phyloP scores from a whole-genome alignment of 1,140 invertebrate genomes.

The Tenebrio molitor region DNA sequence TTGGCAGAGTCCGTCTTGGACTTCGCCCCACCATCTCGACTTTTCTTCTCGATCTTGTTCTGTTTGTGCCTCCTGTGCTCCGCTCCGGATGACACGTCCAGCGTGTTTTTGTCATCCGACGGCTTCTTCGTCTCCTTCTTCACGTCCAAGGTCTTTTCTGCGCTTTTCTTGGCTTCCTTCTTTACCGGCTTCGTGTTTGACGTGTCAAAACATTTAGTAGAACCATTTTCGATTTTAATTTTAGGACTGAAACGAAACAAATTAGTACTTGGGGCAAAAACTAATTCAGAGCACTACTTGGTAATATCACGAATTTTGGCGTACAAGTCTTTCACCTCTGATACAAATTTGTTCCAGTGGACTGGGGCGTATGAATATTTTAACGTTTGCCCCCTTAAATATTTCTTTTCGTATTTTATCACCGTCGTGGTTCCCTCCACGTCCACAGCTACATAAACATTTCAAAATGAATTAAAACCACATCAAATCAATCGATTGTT shows the following conservation, averaged over 20 bases:
- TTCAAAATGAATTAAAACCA: too few species aligned
- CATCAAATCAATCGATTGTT: too few species aligned
- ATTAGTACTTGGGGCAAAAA: neutral
- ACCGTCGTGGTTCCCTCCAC: constrained; percentile 59
- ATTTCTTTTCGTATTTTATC: constrained; percentile 61
- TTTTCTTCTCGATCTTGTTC: constrained; percentile 40
- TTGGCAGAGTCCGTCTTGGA: constrained; percentile 37
- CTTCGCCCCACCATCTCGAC: neutral
- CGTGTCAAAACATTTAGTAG: constrained; percentile 57
- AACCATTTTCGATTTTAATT: constrained; percentile 63
- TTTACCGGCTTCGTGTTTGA: constrained; percentile 62
- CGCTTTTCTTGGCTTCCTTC: constrained; percentile 54
- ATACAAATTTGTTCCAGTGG: constrained; percentile 61
- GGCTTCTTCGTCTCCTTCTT: constrained; percentile 9
- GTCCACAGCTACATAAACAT: constrained; percentile 63
- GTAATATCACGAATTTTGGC: constrained; percentile 58
- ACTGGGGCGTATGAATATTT: constrained; percentile 61
- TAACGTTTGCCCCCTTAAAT: constrained; percentile 53
- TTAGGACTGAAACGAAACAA: constrained; percentile 59
- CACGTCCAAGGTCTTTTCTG: constrained; percentile 51
- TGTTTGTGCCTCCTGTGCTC: constrained; percentile 58
- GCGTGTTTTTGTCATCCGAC: constrained; percentile 54
- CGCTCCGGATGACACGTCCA: constrained; percentile 54
- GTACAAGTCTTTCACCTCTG: constrained; percentile 59
- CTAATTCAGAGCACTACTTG: constrained; percentile 53